Percentiles rank a stretch among this genome's conserved stretches.
Conservation (phyloP, 1,140 invertebrate genomes). For the Metaphire vulgaris region DNA sequence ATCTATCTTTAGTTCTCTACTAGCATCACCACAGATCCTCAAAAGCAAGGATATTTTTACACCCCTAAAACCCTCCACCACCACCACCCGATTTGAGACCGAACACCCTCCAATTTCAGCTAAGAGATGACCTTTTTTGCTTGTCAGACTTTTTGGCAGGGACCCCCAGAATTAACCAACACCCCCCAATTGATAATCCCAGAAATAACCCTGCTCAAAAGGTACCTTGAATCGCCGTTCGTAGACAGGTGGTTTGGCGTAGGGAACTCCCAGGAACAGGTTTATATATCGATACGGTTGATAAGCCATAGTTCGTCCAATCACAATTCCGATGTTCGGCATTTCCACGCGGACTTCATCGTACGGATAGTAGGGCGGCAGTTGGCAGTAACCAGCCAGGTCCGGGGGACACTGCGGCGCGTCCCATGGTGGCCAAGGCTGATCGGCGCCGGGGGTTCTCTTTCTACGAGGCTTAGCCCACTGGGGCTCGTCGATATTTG, state of each 20-base stretch:
- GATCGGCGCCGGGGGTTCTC: constrained; percentile 13
- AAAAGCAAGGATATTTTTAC: too few species aligned
- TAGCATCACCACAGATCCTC: too few species aligned
- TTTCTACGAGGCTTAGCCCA: constrained; percentile 20
- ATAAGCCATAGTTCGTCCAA: constrained; percentile 28
- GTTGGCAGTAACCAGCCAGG: constrained; percentile 17
- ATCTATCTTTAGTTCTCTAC: too few species aligned
- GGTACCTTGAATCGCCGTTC: constrained; percentile 27
- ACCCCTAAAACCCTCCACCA: too few species aligned
- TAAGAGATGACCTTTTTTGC: too few species aligned
- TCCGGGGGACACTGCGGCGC: constrained; percentile 25
- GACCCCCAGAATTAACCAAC: too few species aligned
- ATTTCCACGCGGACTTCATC: constrained; percentile 24
- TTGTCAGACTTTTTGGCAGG: too few species aligned
- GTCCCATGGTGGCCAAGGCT: constrained; percentile 16
- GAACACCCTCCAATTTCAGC: too few species aligned
- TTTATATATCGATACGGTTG: constrained; percentile 25
- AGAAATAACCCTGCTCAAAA: too few species aligned
- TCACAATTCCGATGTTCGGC: constrained; percentile 20
- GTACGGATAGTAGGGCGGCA: constrained; percentile 31
- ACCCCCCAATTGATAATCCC: too few species aligned
- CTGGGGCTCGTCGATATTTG: constrained; percentile 16
- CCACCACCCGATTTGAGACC: too few species aligned
- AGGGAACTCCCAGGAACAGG: constrained; percentile 28
- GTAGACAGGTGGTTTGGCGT: constrained; percentile 26